Base-by-base conservation (phyloP, 2,797 vertebrate species). In the Ciconia nigra region DNA sequence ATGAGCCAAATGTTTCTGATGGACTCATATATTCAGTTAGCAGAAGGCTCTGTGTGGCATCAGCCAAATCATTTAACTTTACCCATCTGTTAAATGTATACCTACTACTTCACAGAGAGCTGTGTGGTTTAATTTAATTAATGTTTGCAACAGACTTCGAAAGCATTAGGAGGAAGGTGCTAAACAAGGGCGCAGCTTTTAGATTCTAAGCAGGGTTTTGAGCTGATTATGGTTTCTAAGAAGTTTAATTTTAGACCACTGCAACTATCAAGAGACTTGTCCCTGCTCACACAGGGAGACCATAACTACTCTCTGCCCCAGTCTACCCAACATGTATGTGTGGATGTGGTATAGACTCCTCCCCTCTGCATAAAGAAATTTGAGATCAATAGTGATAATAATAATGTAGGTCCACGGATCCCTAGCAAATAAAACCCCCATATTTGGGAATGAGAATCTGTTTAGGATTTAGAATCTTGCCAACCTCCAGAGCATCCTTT, bases 61-160 rank as follows among this genome's bases (percentile, higher is more conserved):
- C 86, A 94, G 90, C 81, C 91, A 95, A 94, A 88, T 54, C 29
- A 54, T 89, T 95, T 93, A 33, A 87, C 69, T 95, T 78, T 71
- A 15, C 14, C 94, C 90, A 78, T 94, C 74, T 94, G 95, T 93
- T 94, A 95, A 92, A 93, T 17, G 37, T 55, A 74, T 85, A 87
- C n/a, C 74, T 95, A 86, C 76, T 83, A 19, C 69, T 61, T 73
- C 71, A 87, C 52, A n/a, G 54, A 73, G 41, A 41, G 35, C 61
- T 35, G 39, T 0, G 41, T 44, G 25, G 5, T 87, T 93, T 90
- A 52, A 69, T 88, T 94, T 82, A 94, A 96, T 95, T 94, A 94
- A 95, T 51, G 57, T 76, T 86, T 95, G 84, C 89, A 93, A 58
- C 72, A 96, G 93, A 62, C 77, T 96, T 80, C 31, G 78, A 90